Percentiles rank a stretch among this genome's conserved stretches.
phyloP scores from a whole-genome alignment of 92 coral and sea anemone species.

The Muricea muricata region DNA sequence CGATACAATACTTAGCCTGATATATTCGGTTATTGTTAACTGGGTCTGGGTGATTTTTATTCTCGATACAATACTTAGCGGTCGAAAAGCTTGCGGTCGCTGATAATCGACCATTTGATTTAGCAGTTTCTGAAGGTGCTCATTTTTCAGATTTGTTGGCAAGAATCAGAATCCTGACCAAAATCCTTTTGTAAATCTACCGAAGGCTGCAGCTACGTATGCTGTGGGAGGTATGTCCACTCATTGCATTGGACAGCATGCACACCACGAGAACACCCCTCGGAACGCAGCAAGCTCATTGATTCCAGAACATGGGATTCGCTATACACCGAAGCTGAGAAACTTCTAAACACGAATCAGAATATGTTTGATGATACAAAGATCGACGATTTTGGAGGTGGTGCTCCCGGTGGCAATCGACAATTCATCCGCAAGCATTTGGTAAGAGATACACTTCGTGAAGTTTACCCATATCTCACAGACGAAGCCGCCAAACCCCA shows the following conservation, averaged over 20 bases:
- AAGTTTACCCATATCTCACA: background rate
- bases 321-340: conserved; percentile 36
- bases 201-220: conserved; percentile 44
- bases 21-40: too few relatives aligned
- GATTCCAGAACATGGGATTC: background rate
- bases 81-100: too few relatives aligned
- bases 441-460: conserved; percentile 16
- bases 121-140: too few relatives aligned
- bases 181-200: conserved; percentile 29
- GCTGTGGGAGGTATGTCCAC: conserved; percentile 49
- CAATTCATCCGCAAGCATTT: conserved; percentile 17
- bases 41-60: too few relatives aligned
- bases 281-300: background rate
- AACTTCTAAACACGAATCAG: conserved; percentile 13
- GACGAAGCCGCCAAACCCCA: background rate
- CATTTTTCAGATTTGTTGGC: conserved; percentile 17
- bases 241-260: conserved; percentile 51
- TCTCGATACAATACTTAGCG: too few relatives aligned
- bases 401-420: background rate
- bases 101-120: too few relatives aligned
- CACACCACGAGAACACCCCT: conserved; percentile 36
- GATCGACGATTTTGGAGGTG: background rate
- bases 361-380: conserved; percentile 29
- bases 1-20: too few relatives aligned
- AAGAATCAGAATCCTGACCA: conserved; percentile 30